These are phyloP conservation scores for Pimephales promelas DNA, from an alignment of 2,113 vertebrate genomes.

Conservation along the genomic window DNA sequence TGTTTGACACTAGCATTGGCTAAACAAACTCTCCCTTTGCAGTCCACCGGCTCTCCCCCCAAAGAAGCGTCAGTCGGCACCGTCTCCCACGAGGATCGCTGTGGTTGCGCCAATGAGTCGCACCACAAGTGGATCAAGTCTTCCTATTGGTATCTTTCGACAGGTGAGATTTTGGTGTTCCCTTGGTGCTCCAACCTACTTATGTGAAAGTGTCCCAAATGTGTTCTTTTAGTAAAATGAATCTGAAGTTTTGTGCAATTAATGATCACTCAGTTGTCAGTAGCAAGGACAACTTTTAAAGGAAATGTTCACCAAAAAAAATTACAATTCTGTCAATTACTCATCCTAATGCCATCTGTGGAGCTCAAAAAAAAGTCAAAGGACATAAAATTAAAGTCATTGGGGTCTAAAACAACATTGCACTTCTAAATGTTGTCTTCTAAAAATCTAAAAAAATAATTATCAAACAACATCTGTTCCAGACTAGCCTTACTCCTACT, in stretches of 20 bases:
- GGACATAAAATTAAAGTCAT: not conserved
- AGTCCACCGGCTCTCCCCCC: constrained; percentile 89
- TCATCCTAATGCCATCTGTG: not conserved
- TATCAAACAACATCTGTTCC: too few relatives aligned
- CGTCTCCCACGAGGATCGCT: constrained; percentile 83
- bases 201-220: not conserved
- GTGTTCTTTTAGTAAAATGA: not conserved
- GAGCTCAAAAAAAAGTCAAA: not conserved
- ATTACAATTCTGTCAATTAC: not conserved
- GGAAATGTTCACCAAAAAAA: not conserved
- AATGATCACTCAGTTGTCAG: not conserved
- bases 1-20: not conserved
- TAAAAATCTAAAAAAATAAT: too few relatives aligned
- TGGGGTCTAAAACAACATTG: not conserved
- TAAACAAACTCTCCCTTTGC: constrained; percentile 43
- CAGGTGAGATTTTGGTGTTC: constrained; percentile 72
- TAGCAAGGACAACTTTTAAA: not conserved
- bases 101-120: constrained; percentile 89
- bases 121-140: constrained; percentile 84
- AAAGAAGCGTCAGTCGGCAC: constrained; percentile 86
- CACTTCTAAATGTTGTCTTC: not conserved
- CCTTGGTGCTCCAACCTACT: not conserved
- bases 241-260: not conserved
- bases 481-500: too few relatives aligned
- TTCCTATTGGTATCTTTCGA: constrained; percentile 83